Evolutionary conservation across 2,888 invertebrate genomes (phyloP).

Genomic region (Agonum fuliginosum): DNA sequence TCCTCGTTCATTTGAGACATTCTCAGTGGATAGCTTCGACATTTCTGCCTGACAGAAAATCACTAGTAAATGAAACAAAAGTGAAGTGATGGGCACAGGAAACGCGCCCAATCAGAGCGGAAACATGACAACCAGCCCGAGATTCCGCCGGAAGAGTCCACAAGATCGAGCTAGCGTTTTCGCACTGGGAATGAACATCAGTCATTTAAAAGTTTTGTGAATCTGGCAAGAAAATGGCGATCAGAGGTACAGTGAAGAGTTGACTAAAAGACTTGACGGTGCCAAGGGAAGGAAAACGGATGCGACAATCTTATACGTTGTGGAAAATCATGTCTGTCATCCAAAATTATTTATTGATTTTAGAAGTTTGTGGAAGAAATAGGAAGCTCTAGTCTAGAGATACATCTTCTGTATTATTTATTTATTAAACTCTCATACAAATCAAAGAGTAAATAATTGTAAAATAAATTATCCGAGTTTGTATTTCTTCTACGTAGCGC

Average conservation of each 20-base stretch:
- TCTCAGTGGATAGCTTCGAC: conserved; percentile 27
- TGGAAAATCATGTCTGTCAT: conserved; percentile 12
- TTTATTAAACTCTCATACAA: too few relatives aligned
- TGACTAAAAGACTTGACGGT: background rate
- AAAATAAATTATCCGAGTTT: too few relatives aligned
- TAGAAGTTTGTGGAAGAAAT: background rate
- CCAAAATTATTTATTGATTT: conserved; percentile 19
- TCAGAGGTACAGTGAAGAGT: background rate
- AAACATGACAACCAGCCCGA: conserved; percentile 15
- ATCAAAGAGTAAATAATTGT: too few relatives aligned
- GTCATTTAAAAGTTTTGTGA: background rate
- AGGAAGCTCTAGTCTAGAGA: background rate
- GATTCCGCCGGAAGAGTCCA: background rate
- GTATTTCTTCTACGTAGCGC: too few relatives aligned
- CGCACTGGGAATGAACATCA: too few relatives aligned
- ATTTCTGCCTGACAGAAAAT: conserved; percentile 48
- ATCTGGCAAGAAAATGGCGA: background rate
- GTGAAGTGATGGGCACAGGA: conserved; percentile 28
- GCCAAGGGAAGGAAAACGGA: conserved; percentile 5
- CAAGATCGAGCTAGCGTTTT: background rate
- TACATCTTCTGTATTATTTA: too few relatives aligned
- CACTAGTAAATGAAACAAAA: conserved; percentile 39
- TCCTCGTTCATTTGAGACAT: conserved; percentile 15
- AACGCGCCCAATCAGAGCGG: conserved; percentile 29
- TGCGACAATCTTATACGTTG: conserved; percentile 2